phyloP scores from a whole-genome alignment of 1,140 invertebrate genomes.

The Penaeus indicus region DNA sequence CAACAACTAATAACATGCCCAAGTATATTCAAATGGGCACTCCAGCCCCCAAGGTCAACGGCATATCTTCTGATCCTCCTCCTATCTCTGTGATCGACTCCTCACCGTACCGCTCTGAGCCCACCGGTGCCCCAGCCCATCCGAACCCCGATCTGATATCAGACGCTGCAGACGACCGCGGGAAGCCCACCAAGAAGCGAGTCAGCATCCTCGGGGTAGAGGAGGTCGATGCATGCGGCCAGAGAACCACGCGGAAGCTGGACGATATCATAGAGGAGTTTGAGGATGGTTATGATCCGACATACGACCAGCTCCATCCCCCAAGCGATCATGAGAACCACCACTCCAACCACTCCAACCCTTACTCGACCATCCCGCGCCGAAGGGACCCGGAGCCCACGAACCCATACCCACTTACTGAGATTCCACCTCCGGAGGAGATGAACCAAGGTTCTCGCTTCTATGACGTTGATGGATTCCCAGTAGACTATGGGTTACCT shows the following conservation, averaged over 20 bases:
- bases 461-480: conserved; percentile 50
- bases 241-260: conserved; percentile 55
- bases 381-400: conserved; percentile 44
- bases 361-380: conserved; percentile 43
- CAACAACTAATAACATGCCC: conserved; percentile 61
- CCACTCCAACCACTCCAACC: conserved; percentile 35
- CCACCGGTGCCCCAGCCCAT: conserved; percentile 47
- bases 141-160: conserved; percentile 64
- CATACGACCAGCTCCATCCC: conserved; percentile 53
- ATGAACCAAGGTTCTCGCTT: conserved; percentile 49
- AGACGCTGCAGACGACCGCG: conserved; percentile 63
- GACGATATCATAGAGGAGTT: conserved; percentile 65
- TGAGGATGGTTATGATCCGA: conserved; percentile 60
- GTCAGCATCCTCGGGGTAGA: conserved; percentile 65
- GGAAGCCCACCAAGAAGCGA: conserved; percentile 60
- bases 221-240: conserved; percentile 63
- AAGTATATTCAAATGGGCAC: conserved; percentile 66
- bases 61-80: conserved; percentile 53
- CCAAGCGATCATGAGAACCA: conserved; percentile 43
- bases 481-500: conserved; percentile 50
- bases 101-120: conserved; percentile 60
- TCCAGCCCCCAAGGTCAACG: conserved; percentile 64
- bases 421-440: conserved; percentile 57
- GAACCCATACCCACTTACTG: conserved; percentile 62
- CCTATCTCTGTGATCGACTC: conserved; percentile 66